Base-by-base conservation (phyloP, 1,140 invertebrate genomes). In the Armadillidium nasatum region DNA sequence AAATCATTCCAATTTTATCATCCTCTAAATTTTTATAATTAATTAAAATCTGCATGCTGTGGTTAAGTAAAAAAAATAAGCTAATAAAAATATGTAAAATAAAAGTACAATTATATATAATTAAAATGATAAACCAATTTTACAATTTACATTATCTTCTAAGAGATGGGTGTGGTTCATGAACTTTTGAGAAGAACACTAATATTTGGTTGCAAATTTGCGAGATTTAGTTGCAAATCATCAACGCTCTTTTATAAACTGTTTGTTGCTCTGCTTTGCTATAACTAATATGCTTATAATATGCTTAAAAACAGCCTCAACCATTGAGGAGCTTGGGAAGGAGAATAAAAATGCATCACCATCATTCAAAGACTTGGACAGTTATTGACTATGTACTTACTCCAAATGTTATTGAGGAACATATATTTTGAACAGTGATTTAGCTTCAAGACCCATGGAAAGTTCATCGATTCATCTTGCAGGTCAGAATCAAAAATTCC, bases 381-480 rank as follows among this genome's bases (percentile, higher is more conserved):
- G 73, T 78, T 74, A 71, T 33, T 72, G 73, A 75, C 33, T 10
- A 33, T 74, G 33, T 78, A 73, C 10, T 74, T 74, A 10, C 13
- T 73, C 50, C 72, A 73, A 33, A 68, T 73, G 10, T 77, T 71
- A 73, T 23, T 33, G 69, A 76, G 75, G 50, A 44, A 43, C 72
- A 72, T 77, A n/a, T 9, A 45, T 73, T 77, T 71, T 45, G 72
- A 74, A 78, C 67, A 78, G n/a, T n/a, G n/a, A n/a, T n/a, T n/a
- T n/a, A n/a, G n/a, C n/a, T n/a, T n/a, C n/a, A n/a, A n/a, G n/a
- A n/a, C n/a, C n/a, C n/a, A n/a, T n/a, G n/a, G n/a, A n/a, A n/a
- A n/a, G n/a, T 44, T 13, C 33, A 71, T 23, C 50, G 43, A 54
- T 71, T 78, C 21, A 71, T 77, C 76, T 71, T 77, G 22, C 44